Conservation (phyloP, 2,113 vertebrate species). For the Lipotes vexillifer region DNA sequence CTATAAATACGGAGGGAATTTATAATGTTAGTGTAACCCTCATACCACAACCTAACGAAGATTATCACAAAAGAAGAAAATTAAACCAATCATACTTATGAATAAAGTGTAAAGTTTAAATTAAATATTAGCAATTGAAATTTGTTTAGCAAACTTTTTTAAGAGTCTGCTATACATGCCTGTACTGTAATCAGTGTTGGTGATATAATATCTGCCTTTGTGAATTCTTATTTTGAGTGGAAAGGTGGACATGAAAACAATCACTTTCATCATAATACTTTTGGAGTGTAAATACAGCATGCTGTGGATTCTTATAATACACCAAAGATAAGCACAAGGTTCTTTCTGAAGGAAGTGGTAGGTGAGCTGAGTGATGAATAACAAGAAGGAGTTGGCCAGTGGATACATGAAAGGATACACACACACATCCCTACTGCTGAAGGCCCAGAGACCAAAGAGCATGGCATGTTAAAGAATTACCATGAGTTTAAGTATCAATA, state of each 20-base stretch:
- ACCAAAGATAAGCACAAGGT: not conserved
- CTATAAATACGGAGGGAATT: not conserved
- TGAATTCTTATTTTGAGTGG: not conserved
- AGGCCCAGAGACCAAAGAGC: not conserved
- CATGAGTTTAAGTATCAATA: not conserved
- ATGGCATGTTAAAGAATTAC: not conserved
- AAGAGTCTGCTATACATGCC: not conserved
- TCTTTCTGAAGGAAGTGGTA: not conserved
- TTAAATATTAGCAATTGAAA: not conserved
- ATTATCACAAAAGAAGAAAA: not conserved
- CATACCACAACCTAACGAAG: not conserved
- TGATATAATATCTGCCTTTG: not conserved
- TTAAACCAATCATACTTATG: not conserved
- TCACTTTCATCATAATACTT: not conserved
- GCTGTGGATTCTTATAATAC: not conserved
- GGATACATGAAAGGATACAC: not conserved
- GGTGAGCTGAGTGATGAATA: not conserved
- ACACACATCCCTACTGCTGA: not conserved
- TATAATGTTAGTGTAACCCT: not conserved
- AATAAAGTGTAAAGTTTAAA: not conserved
- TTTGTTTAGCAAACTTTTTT: not conserved
- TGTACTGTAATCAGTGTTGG: not conserved
- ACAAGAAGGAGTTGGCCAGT: not conserved
- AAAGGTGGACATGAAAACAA: not conserved
- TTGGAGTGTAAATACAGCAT: not conserved